Percentiles rank a stretch among this genome's conserved stretches.
These are phyloP conservation scores for Platorchestia sp. DNA, from an alignment of 1,140 invertebrate species.

Conservation along the genomic window DNA sequence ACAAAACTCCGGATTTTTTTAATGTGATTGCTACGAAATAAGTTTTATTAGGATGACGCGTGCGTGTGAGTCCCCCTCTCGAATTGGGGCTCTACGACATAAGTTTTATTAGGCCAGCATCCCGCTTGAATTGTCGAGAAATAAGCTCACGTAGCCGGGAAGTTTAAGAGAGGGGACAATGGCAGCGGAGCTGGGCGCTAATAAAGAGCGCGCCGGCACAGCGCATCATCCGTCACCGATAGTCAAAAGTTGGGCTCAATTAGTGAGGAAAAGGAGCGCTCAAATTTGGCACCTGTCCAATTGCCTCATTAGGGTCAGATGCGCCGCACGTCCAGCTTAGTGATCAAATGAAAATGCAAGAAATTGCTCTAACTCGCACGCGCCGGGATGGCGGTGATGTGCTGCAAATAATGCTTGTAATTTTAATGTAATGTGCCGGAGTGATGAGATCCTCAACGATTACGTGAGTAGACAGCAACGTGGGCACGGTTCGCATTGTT, in stretches of 20 bases:
- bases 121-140: background rate
- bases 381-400: background rate
- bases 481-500: background rate
- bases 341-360: background rate
- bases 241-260: constrained; percentile 42
- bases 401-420: background rate
- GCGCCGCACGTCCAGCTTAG: background rate
- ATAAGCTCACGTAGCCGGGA: background rate
- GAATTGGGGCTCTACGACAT: too few species aligned
- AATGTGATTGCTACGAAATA: background rate
- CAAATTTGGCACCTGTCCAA: constrained; percentile 50
- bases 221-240: constrained; percentile 22
- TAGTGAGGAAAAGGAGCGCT: constrained; percentile 11
- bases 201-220: background rate
- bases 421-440: background rate
- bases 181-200: background rate
- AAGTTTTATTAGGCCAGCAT: background rate
- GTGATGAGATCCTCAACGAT: background rate
- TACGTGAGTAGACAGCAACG: background rate
- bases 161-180: background rate
- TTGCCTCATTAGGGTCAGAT: constrained; percentile 37
- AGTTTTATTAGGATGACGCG: background rate
- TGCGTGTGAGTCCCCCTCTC: too few species aligned
- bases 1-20: background rate
- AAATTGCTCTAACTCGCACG: background rate